A percentile compares a stretch with the other conserved stretches of the same genome.
These are phyloP conservation scores for Cryptosula pallasiana DNA, from an alignment of 2,888 invertebrate species.

Conservation along the genomic window DNA sequence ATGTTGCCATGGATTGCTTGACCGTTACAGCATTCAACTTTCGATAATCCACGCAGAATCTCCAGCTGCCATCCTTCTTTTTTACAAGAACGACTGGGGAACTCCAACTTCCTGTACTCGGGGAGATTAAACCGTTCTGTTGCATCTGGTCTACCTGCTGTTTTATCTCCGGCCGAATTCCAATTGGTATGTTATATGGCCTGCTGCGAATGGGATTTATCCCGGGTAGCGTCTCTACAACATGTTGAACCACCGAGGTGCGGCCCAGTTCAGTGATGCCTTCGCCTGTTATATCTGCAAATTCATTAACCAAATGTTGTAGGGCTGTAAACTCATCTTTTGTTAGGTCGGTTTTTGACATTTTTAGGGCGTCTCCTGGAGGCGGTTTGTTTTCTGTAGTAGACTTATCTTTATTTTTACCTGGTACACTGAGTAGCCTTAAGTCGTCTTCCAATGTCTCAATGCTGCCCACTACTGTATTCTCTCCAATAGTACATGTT, in stretches of 20 bases:
- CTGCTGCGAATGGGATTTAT: background rate
- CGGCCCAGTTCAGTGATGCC: background rate
- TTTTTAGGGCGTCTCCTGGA: background rate
- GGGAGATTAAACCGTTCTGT: background rate
- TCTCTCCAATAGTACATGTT: background rate
- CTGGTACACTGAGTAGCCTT: background rate
- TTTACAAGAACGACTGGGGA: too few species aligned
- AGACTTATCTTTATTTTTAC: background rate
- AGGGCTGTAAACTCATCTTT: background rate
- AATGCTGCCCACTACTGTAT: background rate
- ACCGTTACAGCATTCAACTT: too few species aligned
- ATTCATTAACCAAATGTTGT: background rate
- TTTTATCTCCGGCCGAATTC: background rate
- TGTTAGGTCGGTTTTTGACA: background rate
- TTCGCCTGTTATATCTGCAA: conserved; percentile 6
- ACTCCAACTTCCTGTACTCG: background rate
- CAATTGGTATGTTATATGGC: background rate
- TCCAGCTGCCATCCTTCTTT: too few species aligned
- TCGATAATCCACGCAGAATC: too few species aligned
- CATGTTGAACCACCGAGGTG: background rate
- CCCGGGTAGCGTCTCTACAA: background rate
- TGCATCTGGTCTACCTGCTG: background rate
- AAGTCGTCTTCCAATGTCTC: background rate
- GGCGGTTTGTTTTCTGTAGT: background rate
- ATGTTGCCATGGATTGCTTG: too few species aligned